A percentile compares a stretch with the other conserved stretches of the same genome.
Conservation (phyloP, 2,113 vertebrate species). For the Probosciger aterrimus region DNA sequence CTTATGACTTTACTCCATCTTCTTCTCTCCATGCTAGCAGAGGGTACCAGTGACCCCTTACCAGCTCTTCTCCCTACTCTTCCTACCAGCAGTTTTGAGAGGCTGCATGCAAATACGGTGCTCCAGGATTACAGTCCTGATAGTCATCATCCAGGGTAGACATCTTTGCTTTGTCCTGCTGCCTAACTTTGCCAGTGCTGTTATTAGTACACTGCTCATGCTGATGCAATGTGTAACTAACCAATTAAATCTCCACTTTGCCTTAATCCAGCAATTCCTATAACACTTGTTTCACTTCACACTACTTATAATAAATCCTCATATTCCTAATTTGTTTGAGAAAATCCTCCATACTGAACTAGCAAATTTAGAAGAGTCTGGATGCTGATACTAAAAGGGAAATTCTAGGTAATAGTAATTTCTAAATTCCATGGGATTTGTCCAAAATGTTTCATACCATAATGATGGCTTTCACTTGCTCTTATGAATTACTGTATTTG, state of each 20-base stretch:
- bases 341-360: neutral
- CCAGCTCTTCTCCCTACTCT: neutral
- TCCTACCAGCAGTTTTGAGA: neutral
- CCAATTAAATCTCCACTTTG: neutral
- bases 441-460: neutral
- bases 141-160: neutral
- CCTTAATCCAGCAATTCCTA: neutral
- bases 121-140: neutral
- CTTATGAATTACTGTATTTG: neutral
- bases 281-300: neutral
- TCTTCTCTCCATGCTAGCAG: neutral
- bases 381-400: neutral
- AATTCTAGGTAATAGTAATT: neutral
- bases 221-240: neutral
- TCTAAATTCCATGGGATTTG: neutral
- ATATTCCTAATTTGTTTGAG: neutral
- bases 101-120: accelerated
- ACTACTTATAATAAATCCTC: neutral
- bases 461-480: neutral
- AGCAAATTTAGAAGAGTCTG: neutral
- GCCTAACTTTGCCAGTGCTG: neutral
- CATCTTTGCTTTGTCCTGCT: neutral
- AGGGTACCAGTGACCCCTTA: neutral
- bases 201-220: neutral
- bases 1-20: neutral